These are phyloP conservation scores for Lepus townsendii DNA, from an alignment of 2,797 vertebrate genomes.

Conservation along the genomic window DNA sequence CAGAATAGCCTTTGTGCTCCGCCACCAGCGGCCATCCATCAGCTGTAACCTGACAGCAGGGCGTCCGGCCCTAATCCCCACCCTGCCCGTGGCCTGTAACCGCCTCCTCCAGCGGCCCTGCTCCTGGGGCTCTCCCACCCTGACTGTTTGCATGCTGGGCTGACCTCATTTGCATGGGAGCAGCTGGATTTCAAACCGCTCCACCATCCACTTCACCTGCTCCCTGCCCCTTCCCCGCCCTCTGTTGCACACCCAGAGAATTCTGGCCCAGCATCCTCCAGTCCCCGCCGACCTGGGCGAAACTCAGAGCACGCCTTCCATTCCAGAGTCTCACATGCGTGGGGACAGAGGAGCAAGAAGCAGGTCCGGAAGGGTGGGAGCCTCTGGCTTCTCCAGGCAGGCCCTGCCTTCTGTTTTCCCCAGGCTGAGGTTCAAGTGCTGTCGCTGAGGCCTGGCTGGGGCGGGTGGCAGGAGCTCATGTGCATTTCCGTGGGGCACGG, in stretches of 20 bases:
- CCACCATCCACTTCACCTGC: slow-evolving; percentile 69
- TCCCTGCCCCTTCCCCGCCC: background rate
- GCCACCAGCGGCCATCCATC: slow-evolving; percentile 97
- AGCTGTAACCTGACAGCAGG: slow-evolving; percentile 96
- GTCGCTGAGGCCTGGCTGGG: background rate
- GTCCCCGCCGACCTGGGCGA: background rate
- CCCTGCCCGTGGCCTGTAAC: background rate
- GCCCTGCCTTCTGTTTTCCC: background rate
- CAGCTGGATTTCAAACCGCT: slow-evolving; percentile 61
- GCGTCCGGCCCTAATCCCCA: slow-evolving; percentile 90
- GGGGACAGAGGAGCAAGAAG: background rate
- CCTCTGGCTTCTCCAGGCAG: background rate
- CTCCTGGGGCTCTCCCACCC: background rate
- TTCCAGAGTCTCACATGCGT: background rate
- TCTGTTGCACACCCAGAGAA: background rate
- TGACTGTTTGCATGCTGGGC: slow-evolving; percentile 60
- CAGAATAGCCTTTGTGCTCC: slow-evolving; percentile 94
- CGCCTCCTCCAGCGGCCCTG: background rate
- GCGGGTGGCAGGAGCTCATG: background rate
- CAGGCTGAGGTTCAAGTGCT: background rate
- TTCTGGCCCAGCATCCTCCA: background rate
- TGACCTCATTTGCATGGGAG: slow-evolving; percentile 68
- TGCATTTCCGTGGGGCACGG: background rate
- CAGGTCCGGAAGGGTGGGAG: background rate
- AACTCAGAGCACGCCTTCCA: slow-evolving; percentile 2